These are phyloP conservation scores for Theretra japonica DNA, from an alignment of 2,888 invertebrate species.

Conservation along the genomic window DNA sequence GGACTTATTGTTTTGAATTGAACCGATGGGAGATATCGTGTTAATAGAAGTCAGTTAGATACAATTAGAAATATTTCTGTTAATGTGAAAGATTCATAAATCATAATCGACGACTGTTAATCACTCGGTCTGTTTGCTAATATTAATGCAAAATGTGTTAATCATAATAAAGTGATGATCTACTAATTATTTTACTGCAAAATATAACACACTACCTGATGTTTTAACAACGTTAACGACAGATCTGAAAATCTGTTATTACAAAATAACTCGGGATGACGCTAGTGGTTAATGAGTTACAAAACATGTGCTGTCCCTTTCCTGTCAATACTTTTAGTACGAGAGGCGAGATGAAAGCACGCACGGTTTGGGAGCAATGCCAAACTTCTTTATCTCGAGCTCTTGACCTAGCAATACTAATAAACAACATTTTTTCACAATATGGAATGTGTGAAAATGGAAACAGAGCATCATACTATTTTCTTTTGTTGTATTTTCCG, in stretches of 20 bases:
- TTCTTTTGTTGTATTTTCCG: background rate
- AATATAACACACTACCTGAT: conserved; percentile 5
- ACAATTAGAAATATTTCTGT: too few relatives aligned
- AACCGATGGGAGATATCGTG: too few relatives aligned
- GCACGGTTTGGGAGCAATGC: conserved; percentile 56
- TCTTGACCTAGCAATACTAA: conserved; percentile 68
- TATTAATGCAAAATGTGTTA: background rate
- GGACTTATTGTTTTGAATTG: too few relatives aligned
- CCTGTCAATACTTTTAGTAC: conserved; percentile 1
- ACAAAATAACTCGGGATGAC: conserved; percentile 45
- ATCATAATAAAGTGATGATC: background rate
- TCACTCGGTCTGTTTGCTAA: conserved; percentile 32
- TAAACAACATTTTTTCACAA: conserved; percentile 18
- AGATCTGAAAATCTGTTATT: conserved; percentile 40
- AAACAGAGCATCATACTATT: background rate
- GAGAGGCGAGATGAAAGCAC: conserved; percentile 13
- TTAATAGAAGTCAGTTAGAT: too few relatives aligned
- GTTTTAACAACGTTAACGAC: conserved; percentile 33
- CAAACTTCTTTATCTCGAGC: conserved; percentile 60
- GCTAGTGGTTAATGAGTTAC: conserved; percentile 31
- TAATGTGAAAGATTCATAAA: too few relatives aligned
- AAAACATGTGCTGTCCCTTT: conserved; percentile 39
- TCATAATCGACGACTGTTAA: too few relatives aligned
- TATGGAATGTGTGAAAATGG: conserved; percentile 15
- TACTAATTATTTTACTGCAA: conserved; percentile 18